Evolutionary conservation across 2,113 vertebrate genomes (phyloP).

Genomic region (Elephantulus edwardii): DNA sequence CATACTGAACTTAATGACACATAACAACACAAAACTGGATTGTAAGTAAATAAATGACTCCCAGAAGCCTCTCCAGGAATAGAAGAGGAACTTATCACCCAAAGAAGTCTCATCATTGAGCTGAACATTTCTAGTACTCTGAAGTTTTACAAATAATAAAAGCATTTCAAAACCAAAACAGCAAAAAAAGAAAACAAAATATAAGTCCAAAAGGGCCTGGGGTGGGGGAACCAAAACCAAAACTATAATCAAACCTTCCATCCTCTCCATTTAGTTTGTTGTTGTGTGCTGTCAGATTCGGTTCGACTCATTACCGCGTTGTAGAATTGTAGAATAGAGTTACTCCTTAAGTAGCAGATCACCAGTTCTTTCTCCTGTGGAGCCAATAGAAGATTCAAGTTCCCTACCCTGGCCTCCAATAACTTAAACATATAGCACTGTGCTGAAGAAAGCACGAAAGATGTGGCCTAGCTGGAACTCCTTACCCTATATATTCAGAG

Average conservation of each 20-base stretch:
- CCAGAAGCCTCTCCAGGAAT: no score
- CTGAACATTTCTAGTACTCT: no score
- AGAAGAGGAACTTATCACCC: neutral
- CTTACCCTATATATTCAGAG: neutral
- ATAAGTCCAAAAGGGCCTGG: no score
- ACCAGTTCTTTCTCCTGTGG: neutral
- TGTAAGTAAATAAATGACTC: neutral
- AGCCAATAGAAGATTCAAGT: neutral
- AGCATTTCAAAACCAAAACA: no score
- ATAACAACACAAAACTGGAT: no score
- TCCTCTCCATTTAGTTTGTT: neutral
- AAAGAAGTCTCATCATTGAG: neutral
- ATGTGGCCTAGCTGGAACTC: neutral
- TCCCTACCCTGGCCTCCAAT: neutral
- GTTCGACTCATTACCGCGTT: neutral
- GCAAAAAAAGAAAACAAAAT: no score
- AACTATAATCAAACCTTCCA: neutral
- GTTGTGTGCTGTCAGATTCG: neutral
- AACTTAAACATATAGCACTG: neutral
- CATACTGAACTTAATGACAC: no score
- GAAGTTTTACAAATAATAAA: neutral
- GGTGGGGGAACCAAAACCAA: neutral
- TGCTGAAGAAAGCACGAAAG: neutral
- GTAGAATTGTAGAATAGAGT: neutral
- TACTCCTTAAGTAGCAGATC: neutral